phyloP scores from a whole-genome alignment of 2,797 vertebrate genomes.

The Bradypus variegatus region DNA sequence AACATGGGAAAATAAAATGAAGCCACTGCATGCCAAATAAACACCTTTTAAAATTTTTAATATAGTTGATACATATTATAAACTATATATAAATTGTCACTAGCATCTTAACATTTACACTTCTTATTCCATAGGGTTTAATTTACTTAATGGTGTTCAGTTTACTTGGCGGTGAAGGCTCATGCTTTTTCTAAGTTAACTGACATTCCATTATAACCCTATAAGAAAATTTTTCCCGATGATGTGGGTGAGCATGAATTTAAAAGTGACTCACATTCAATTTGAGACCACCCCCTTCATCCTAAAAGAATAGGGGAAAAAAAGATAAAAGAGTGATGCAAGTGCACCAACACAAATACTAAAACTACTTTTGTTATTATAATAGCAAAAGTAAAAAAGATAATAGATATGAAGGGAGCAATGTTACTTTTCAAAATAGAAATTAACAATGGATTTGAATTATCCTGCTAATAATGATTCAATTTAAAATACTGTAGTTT shows the following conservation, averaged over 20 bases:
- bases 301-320: neutral
- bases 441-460: slow-evolving; percentile 31
- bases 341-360: slow-evolving; percentile 9
- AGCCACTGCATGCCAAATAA: neutral
- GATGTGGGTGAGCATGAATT: slow-evolving; percentile 50
- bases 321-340: neutral
- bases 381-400: slow-evolving; percentile 24
- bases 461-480: neutral
- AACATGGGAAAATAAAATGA: slow-evolving; percentile 15
- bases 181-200: slow-evolving; percentile 50
- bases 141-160: slow-evolving; percentile 41
- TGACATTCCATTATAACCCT: slow-evolving; percentile 32
- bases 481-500: neutral
- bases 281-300: slow-evolving; percentile 50
- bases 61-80: neutral
- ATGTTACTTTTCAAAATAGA: slow-evolving; percentile 30
- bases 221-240: slow-evolving; percentile 34
- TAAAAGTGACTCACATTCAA: slow-evolving; percentile 43
- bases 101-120: slow-evolving; percentile 29
- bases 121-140: slow-evolving; percentile 11
- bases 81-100: neutral
- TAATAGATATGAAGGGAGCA: neutral
- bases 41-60: neutral
- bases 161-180: slow-evolving; percentile 41
- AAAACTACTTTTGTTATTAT: slow-evolving; percentile 13